Evolutionary conservation across 2,797 vertebrate genomes (phyloP).

Genomic region (Taeniopygia guttata): DNA sequence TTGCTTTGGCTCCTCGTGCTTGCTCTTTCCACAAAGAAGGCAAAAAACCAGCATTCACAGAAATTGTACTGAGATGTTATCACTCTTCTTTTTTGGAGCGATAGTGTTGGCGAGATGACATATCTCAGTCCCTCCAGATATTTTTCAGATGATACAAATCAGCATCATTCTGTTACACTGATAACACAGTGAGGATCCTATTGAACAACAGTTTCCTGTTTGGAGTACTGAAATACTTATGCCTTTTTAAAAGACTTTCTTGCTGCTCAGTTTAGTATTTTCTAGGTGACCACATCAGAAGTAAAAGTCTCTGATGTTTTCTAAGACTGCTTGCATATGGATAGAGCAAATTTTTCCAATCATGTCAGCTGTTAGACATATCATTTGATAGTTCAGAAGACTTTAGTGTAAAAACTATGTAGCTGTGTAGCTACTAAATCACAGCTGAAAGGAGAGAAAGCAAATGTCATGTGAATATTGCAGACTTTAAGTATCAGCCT

Average conservation of each 20-base stretch:
- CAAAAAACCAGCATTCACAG: not conserved
- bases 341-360: not conserved
- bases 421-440: not conserved
- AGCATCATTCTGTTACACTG: conserved; percentile 25
- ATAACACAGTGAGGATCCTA: not conserved
- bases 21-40: not conserved
- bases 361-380: not conserved
- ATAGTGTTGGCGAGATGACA: not conserved
- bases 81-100: conserved; percentile 2
- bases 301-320: not conserved
- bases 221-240: not conserved
- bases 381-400: not conserved
- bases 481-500: not conserved
- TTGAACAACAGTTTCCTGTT: not conserved
- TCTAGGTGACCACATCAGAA: not conserved
- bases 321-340: not conserved
- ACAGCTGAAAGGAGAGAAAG: not conserved
- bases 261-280: not conserved
- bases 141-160: conserved; percentile 33
- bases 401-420: not conserved
- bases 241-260: not conserved
- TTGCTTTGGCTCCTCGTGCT: not conserved
- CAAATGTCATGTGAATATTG: not conserved
- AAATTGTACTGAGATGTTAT: not conserved
- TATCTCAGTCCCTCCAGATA: conserved; percentile 31